phyloP scores from a whole-genome alignment of 2,797 vertebrate species.

The Sebastes minor region DNA sequence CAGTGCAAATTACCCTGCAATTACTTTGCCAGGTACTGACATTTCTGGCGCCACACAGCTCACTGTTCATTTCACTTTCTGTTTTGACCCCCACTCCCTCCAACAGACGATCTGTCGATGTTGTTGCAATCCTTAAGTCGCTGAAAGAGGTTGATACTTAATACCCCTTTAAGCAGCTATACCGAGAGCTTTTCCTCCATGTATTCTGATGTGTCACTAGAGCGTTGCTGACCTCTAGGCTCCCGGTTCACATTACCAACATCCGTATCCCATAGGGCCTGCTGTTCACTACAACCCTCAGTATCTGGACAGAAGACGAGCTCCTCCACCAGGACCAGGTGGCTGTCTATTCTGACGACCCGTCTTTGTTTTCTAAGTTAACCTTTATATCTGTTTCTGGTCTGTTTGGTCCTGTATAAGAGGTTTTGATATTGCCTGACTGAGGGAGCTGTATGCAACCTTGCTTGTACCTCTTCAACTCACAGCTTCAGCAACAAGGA shows the following conservation, averaged over 20 bases:
- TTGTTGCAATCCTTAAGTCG: slow-evolving; percentile 17
- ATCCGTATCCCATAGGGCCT: slow-evolving; percentile 80
- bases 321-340: slow-evolving; percentile 81
- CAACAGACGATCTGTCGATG: background rate
- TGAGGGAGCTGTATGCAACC: slow-evolving; percentile 24
- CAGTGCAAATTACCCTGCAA: background rate
- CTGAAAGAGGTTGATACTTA: slow-evolving; percentile 11
- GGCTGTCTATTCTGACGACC: slow-evolving; percentile 59
- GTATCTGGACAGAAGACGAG: slow-evolving; percentile 82
- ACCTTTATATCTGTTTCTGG: slow-evolving; percentile 26
- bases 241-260: slow-evolving; percentile 59
- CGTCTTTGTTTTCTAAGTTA: slow-evolving; percentile 36
- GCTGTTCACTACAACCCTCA: slow-evolving; percentile 82
- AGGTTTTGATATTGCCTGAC: slow-evolving; percentile 51
- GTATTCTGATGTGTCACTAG: slow-evolving; percentile 29
- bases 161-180: slow-evolving; percentile 9
- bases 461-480: slow-evolving; percentile 58
- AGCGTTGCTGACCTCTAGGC: slow-evolving; percentile 36
- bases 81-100: background rate
- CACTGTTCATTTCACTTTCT: background rate
- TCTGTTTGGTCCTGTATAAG: slow-evolving; percentile 32
- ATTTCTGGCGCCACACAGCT: background rate
- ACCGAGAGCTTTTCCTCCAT: slow-evolving; percentile 4
- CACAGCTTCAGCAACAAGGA: slow-evolving; percentile 32
- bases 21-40: background rate